Conservation (phyloP, 1,140 invertebrate genomes). For the Cryptotermes secundus region DNA sequence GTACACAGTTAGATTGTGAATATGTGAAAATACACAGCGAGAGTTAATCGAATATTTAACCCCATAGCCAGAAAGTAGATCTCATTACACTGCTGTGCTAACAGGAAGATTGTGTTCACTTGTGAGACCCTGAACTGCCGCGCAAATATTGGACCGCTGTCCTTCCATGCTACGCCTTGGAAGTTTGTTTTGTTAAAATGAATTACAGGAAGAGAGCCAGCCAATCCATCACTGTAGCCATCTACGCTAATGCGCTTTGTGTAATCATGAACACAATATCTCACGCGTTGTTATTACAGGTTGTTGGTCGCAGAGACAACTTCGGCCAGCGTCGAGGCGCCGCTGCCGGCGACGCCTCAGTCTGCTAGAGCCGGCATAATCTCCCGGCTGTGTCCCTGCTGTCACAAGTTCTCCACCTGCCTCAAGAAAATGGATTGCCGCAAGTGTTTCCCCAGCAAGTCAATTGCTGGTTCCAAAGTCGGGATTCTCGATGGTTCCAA, state of each 20-base stretch:
- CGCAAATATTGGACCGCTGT: too few relatives aligned
- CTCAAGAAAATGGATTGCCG: background rate
- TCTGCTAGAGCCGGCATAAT: conserved; percentile 39
- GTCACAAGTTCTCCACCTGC: background rate
- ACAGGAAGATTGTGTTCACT: too few relatives aligned
- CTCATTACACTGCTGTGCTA: too few relatives aligned
- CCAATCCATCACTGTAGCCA: background rate
- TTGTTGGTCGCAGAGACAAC: background rate
- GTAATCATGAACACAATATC: background rate
- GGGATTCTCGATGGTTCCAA: background rate
- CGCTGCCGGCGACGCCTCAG: background rate
- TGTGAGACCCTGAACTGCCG: too few relatives aligned
- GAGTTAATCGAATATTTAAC: too few relatives aligned
- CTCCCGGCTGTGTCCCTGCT: conserved; percentile 41
- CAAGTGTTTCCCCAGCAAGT: background rate
- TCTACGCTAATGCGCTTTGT: background rate
- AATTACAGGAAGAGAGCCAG: background rate
- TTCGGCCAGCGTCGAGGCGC: background rate
- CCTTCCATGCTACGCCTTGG: too few relatives aligned
- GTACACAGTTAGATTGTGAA: too few relatives aligned
- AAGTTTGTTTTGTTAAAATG: too few relatives aligned
- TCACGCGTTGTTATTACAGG: background rate
- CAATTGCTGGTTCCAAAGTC: background rate
- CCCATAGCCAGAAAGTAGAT: too few relatives aligned
- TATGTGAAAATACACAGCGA: too few relatives aligned